Evolutionary conservation across 2,888 invertebrate genomes (phyloP).

Genomic region (Tetranychus truncatus): DNA sequence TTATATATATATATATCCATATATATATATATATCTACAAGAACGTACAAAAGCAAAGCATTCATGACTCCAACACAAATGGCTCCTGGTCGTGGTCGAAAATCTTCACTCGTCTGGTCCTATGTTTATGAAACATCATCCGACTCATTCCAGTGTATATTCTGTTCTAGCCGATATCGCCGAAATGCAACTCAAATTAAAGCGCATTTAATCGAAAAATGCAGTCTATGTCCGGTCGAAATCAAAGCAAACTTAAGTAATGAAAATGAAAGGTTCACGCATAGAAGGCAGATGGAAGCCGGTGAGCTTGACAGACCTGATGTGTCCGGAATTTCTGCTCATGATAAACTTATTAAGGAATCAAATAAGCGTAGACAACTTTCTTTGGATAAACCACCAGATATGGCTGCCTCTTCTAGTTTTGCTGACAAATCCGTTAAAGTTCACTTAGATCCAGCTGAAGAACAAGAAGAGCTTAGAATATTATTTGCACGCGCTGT

Average conservation of each 20-base stretch:
- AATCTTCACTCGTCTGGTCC: background rate
- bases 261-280: background rate
- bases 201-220: background rate
- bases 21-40: background rate
- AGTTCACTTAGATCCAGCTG: background rate
- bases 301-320: background rate
- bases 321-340: background rate
- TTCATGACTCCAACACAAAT: background rate
- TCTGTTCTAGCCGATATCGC: background rate
- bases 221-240: background rate
- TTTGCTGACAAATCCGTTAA: background rate
- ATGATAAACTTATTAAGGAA: background rate
- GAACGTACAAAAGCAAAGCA: background rate
- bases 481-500: background rate
- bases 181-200: background rate
- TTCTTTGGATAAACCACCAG: background rate
- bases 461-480: background rate
- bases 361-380: background rate
- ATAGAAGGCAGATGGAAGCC: background rate
- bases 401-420: background rate
- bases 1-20: no score
- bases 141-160: background rate
- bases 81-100: constrained; percentile 1
- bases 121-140: background rate
- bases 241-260: background rate